Conservation (phyloP, 2,888 invertebrate species). For the Bursaphelenchus okinawaensis region DNA sequence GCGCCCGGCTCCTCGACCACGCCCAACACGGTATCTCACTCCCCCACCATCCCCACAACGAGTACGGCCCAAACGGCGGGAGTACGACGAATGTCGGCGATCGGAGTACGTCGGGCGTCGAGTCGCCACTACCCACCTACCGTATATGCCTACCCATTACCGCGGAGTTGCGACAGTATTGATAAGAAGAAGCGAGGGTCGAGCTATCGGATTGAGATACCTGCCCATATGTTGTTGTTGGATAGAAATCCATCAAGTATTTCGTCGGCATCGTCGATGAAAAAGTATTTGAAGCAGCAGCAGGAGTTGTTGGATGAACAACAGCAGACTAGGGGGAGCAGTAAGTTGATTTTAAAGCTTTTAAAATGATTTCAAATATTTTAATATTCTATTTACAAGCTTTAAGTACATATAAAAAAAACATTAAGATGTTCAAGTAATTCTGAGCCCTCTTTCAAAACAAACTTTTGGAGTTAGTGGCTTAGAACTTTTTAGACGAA, state of each 20-base stretch:
- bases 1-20: not conserved
- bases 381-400: not conserved
- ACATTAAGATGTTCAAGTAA: not conserved
- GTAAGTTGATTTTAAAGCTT: not conserved
- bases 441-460: too few species aligned
- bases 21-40: not conserved
- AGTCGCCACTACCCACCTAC: not conserved
- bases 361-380: too few species aligned
- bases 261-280: not conserved
- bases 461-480: too few species aligned
- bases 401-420: not conserved
- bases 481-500: too few species aligned
- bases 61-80: not conserved
- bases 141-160: not conserved
- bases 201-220: not conserved
- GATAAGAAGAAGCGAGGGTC: not conserved
- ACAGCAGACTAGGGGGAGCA: not conserved
- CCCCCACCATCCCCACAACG: not conserved
- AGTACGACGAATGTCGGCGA: not conserved
- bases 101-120: not conserved
- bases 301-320: not conserved
- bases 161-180: not conserved
- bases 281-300: not conserved
- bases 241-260: not conserved
- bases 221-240: not conserved